These are phyloP conservation scores for Hucho hucho DNA, from an alignment of 2,113 vertebrate genomes.

Conservation along the genomic window DNA sequence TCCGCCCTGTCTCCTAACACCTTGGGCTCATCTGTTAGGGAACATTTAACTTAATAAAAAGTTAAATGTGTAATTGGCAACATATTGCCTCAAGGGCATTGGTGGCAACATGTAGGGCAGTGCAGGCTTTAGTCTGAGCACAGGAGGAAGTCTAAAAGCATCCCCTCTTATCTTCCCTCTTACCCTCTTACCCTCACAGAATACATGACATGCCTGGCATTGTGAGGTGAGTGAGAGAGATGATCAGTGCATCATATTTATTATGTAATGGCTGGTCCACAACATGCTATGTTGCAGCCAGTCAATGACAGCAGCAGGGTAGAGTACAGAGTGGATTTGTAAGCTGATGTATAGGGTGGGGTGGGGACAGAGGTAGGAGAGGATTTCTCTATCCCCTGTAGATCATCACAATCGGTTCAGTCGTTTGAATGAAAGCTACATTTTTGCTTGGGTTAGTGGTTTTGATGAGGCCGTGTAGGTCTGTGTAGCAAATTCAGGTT, in stretches of 20 bases:
- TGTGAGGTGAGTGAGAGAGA: constrained; percentile 8
- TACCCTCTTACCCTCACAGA: not conserved
- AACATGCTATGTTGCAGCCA: constrained; percentile 34
- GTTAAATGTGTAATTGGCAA: constrained; percentile 27
- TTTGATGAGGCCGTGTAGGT: not conserved
- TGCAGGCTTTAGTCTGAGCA: constrained; percentile 37
- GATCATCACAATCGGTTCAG: constrained; percentile 1
- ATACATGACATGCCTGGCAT: not conserved
- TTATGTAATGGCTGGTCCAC: constrained; percentile 37
- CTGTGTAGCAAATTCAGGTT: constrained; percentile 14
- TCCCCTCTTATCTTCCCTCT: constrained; percentile 3
- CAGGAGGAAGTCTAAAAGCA: constrained; percentile 26
- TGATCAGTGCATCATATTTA: constrained; percentile 25
- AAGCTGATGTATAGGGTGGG: not conserved
- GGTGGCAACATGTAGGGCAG: constrained; percentile 37
- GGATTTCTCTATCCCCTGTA: not conserved
- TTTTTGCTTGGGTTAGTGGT: not conserved
- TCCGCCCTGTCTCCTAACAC: too few species aligned
- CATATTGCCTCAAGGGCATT: constrained; percentile 26
- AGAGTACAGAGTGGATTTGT: not conserved
- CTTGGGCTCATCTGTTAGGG: not conserved
- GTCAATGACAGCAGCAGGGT: constrained; percentile 12
- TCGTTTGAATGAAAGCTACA: constrained; percentile 7
- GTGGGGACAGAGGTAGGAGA: not conserved
- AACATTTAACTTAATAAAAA: not conserved